These are phyloP conservation scores for Halcyon malimbica DNA, from an alignment of 2,113 vertebrate genomes.

Conservation along the genomic window DNA sequence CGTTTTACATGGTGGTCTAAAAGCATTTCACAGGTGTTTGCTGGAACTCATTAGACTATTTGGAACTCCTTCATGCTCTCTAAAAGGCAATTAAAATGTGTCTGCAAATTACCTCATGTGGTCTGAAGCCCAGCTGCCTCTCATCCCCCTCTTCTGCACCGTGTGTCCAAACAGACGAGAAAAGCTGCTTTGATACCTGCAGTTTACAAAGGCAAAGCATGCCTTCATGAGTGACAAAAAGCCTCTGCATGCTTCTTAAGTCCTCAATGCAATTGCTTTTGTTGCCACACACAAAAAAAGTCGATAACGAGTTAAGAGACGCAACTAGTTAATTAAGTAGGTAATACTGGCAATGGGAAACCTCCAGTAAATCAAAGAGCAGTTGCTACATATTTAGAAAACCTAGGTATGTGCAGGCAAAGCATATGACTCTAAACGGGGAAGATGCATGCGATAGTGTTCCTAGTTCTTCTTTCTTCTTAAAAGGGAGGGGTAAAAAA, in stretches of 20 bases:
- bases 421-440: background rate
- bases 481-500: background rate
- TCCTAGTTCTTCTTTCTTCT: background rate
- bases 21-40: slow-evolving; percentile 86
- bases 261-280: slow-evolving; percentile 45
- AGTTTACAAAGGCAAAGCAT: slow-evolving; percentile 71
- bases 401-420: background rate
- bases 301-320: slow-evolving; percentile 20
- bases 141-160: slow-evolving; percentile 67
- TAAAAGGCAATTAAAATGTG: slow-evolving; percentile 87
- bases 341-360: slow-evolving; percentile 5
- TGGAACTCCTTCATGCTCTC: slow-evolving; percentile 84
- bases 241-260: slow-evolving; percentile 49
- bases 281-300: slow-evolving; percentile 20
- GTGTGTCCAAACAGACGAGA: slow-evolving; percentile 73
- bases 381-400: background rate
- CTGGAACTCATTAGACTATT: slow-evolving; percentile 85
- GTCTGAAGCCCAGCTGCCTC: slow-evolving; percentile 82
- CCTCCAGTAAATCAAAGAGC: slow-evolving; percentile 14
- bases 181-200: slow-evolving; percentile 77
- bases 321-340: slow-evolving; percentile 57
- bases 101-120: slow-evolving; percentile 82
- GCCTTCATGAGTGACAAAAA: slow-evolving; percentile 65
- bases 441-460: background rate
- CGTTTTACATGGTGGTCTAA: slow-evolving; percentile 78